A percentile compares a stretch with the other conserved stretches of the same genome.
phyloP scores from a whole-genome alignment of 1,140 invertebrate species.

The Drosophila triauraria region DNA sequence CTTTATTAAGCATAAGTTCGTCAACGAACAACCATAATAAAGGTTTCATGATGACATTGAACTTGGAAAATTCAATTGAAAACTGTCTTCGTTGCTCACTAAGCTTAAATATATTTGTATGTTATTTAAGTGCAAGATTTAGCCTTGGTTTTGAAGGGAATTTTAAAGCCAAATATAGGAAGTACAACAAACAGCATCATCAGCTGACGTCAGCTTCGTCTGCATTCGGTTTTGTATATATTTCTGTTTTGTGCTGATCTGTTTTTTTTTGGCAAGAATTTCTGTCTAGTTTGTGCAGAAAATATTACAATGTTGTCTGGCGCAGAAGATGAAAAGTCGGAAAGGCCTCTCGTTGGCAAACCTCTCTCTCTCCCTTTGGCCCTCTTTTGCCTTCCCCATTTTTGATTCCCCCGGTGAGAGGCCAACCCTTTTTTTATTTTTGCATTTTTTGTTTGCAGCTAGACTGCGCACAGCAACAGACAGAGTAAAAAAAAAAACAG shows the following conservation, averaged over 20 bases:
- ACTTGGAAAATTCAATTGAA: constrained; percentile 44
- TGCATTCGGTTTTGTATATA: constrained; percentile 26
- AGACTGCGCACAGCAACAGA: constrained; percentile 55
- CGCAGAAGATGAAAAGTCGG: constrained; percentile 40
- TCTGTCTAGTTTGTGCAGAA: constrained; percentile 49
- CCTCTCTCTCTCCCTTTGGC: background rate
- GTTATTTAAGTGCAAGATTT: constrained; percentile 1
- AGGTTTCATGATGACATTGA: constrained; percentile 49
- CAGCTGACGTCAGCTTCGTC: constrained; percentile 52
- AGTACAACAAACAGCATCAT: constrained; percentile 32
- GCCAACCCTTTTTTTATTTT: constrained; percentile 43
- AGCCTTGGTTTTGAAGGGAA: constrained; percentile 18
- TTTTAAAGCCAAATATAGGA: constrained; percentile 20
- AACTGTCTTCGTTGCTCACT: background rate
- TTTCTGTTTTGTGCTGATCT: constrained; percentile 13
- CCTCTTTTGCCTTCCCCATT: constrained; percentile 6
- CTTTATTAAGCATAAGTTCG: background rate
- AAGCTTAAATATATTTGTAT: background rate
- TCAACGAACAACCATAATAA: constrained; percentile 35
- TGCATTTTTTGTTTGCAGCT: constrained; percentile 25
- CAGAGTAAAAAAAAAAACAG: constrained; percentile 6
- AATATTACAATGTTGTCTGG: constrained; percentile 56
- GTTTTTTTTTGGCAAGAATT: constrained; percentile 37
- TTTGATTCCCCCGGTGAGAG: constrained; percentile 28
- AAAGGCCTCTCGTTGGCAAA: constrained; percentile 7